Evolutionary conservation across 2,888 invertebrate genomes (phyloP).

Genomic region (Ctenicera cuprea): DNA sequence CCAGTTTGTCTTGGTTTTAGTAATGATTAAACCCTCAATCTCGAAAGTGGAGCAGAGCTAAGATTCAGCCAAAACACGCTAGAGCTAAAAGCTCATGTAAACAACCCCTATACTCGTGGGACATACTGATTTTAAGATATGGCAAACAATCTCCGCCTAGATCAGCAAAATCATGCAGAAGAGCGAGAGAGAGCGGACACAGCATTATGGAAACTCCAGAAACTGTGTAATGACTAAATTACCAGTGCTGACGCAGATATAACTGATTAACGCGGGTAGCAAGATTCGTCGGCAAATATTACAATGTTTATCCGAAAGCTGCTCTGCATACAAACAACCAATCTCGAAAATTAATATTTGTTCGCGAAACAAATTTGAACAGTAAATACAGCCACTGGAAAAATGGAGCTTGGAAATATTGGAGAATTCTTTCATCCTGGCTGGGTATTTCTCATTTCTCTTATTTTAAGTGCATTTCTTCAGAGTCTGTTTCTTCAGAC

Average conservation of each 20-base stretch:
- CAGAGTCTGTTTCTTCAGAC: not conserved
- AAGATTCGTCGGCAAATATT: constrained; percentile 42
- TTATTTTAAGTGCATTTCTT: constrained; percentile 4
- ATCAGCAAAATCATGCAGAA: constrained; percentile 46
- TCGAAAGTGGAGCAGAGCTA: constrained; percentile 14
- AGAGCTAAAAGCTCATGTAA: constrained; percentile 55
- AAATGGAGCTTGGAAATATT: constrained; percentile 18
- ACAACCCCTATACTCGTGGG: constrained; percentile 53
- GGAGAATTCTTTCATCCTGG: not conserved
- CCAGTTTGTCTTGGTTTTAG: not conserved
- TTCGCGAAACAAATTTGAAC: constrained; percentile 40
- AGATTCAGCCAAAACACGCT: constrained; percentile 23
- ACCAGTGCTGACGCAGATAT: constrained; percentile 40
- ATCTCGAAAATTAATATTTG: constrained; percentile 42
- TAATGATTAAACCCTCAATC: constrained; percentile 1
- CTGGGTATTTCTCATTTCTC: constrained; percentile 8
- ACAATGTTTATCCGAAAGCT: constrained; percentile 39
- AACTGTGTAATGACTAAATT: constrained; percentile 43
- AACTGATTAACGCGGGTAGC: constrained; percentile 44
- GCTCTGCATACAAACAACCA: constrained; percentile 40
- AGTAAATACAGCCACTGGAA: constrained; percentile 24
- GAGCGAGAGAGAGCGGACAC: constrained; percentile 36
- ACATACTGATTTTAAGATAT: constrained; percentile 56
- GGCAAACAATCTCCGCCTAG: constrained; percentile 56
- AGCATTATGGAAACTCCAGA: constrained; percentile 53